Base-by-base conservation (phyloP, 1,140 invertebrate species). In the Bombus soroeensis region DNA sequence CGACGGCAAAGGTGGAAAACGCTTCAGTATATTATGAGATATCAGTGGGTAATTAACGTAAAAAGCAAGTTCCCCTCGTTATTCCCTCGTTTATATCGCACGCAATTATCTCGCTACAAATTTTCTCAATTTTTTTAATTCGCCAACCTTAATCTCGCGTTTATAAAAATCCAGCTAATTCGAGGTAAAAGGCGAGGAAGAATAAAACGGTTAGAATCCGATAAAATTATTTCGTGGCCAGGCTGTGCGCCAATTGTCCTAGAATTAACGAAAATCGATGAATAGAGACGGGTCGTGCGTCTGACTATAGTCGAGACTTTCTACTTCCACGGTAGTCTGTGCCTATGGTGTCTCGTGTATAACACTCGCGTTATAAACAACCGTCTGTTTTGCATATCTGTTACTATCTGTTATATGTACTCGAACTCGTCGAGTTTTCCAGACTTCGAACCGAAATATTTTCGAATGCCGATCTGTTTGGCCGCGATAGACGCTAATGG, bases 251-350 rank as follows among this genome's bases (percentile, higher is more conserved):
- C 39, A 13, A 78, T 41, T 64, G 76, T 66, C 39, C 5, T 10
- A 37, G 57, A 64, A 43, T 32, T 66, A 66, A 64, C 28, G 37
- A 25, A 34, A 66, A 78, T 66, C 78, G 41, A 47, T 80, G 64
- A 13, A 6, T 13, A 9, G 0, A 3, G 22, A 37, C 28, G 43
- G 15, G 1, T 3, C n/a, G 43, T n/a, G 70, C 32, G 87, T 86
- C 88, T 82, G 88, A 89, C 71, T 71, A 47, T 66, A 41, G 62
- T 41, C 9, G 12, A 37, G 47, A 37, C 43, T 73, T 71, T 86
- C 88, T 47, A 89, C 88, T 89, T 53, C 53, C 12, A 5, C 72
- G 25, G 28, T 8, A 3, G 22, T 22, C 68, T 2, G 10, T 5
- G 0, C 32, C 9, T 8, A 43, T 15, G 4, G 43, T 18, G 9